These are phyloP conservation scores for Anomalospiza imberbis DNA, from an alignment of 2,797 vertebrate genomes.

Conservation along the genomic window DNA sequence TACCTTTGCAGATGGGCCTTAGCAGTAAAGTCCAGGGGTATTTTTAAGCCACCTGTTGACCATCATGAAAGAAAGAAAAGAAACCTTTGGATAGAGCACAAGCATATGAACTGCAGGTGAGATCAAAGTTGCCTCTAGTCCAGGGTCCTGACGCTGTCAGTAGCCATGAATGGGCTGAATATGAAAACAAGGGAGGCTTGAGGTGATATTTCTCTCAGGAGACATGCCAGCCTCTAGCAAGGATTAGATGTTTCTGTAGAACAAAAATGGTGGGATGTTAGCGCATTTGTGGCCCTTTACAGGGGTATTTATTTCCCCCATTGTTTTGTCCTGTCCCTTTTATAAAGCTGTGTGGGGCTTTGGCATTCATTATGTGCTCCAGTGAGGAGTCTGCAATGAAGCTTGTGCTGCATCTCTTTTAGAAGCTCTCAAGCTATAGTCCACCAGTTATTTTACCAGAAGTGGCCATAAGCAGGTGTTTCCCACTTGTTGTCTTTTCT, in stretches of 20 bases:
- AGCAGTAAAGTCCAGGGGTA: background rate
- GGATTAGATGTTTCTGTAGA: background rate
- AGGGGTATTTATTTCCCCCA: accelerated
- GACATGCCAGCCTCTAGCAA: background rate
- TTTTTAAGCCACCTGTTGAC: background rate
- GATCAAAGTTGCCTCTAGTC: background rate
- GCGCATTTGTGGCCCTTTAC: background rate
- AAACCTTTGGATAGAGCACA: background rate
- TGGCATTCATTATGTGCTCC: background rate
- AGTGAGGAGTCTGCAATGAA: background rate
- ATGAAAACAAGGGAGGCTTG: background rate
- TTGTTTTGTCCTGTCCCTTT: background rate
- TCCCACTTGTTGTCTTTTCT: background rate
- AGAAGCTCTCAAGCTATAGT: background rate
- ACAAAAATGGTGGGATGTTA: background rate
- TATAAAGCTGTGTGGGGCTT: background rate
- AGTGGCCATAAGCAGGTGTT: background rate
- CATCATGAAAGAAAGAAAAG: background rate
- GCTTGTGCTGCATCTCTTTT: background rate
- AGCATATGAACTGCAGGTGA: background rate
- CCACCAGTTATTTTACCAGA: background rate
- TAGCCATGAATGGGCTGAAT: background rate
- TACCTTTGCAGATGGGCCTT: background rate
- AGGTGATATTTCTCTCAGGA: background rate
- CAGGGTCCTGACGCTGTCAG: background rate